These are phyloP conservation scores for Gandaritis pyraliata DNA, from an alignment of 2,888 invertebrate species.

Conservation along the genomic window DNA sequence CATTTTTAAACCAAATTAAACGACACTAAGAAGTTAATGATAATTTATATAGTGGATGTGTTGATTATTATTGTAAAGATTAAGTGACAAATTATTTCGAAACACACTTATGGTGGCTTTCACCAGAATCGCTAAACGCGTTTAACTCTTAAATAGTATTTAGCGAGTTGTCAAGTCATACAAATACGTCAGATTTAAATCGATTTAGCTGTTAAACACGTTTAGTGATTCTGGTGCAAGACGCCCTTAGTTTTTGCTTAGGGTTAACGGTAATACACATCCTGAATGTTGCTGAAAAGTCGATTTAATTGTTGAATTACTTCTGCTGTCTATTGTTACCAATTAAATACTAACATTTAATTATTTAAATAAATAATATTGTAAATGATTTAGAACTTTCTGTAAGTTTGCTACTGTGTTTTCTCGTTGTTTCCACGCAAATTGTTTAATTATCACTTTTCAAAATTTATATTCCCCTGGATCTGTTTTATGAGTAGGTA, in stretches of 20 bases:
- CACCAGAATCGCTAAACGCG: too few relatives aligned
- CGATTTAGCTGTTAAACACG: too few relatives aligned
- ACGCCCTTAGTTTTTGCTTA: background rate
- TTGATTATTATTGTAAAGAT: conserved; percentile 3
- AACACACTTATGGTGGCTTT: too few relatives aligned
- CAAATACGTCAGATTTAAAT: too few relatives aligned
- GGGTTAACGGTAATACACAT: conserved; percentile 5
- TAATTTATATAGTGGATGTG: conserved; percentile 18
- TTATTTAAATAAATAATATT: too few relatives aligned
- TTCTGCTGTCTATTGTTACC: conserved; percentile 35
- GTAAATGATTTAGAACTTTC: conserved; percentile 26
- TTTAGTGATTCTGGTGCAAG: too few relatives aligned
- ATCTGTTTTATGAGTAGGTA: conserved; percentile 7
- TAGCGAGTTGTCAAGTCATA: too few relatives aligned
- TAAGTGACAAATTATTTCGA: conserved; percentile 11
- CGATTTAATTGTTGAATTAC: conserved; percentile 16
- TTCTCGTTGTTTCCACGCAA: conserved; percentile 10
- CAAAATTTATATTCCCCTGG: conserved; percentile 15
- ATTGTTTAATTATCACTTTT: conserved; percentile 5
- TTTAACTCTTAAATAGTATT: too few relatives aligned
- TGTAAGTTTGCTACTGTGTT: conserved; percentile 26
- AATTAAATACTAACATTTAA: conserved; percentile 33
- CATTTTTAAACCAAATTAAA: conserved; percentile 24
- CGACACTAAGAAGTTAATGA: conserved; percentile 22
- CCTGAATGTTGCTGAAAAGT: conserved; percentile 14